Evolutionary conservation across 2,797 vertebrate species (phyloP).

Genomic region (Tenualosa thibaudeaui): DNA sequence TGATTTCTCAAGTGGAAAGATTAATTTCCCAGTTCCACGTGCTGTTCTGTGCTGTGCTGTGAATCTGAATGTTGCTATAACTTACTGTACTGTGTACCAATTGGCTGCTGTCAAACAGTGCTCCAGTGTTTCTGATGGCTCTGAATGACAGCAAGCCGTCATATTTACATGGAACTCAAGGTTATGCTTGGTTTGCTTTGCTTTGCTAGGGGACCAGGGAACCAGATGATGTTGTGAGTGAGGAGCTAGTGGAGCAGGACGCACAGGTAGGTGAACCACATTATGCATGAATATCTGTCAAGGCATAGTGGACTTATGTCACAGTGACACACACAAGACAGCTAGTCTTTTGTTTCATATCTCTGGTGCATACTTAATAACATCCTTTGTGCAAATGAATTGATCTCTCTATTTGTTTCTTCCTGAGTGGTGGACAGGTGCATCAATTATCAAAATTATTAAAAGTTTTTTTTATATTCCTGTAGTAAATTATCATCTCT

Average conservation of each 20-base stretch:
- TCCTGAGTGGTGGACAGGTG: too few species aligned
- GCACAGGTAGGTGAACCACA: conserved; percentile 74
- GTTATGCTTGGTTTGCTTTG: neutral
- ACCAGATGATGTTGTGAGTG: conserved; percentile 86
- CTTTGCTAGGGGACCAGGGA: conserved; percentile 86
- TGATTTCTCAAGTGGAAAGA: neutral
- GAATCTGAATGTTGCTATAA: neutral
- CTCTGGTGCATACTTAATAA: neutral
- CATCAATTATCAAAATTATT: too few species aligned
- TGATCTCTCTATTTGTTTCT: too few species aligned
- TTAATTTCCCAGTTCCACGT: neutral
- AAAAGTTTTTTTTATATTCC: too few species aligned
- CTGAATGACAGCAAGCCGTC: neutral
- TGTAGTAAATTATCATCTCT: too few species aligned
- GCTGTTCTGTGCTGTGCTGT: neutral
- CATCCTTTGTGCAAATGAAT: too few species aligned
- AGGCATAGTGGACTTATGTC: neutral
- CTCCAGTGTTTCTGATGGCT: neutral
- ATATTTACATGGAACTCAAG: neutral
- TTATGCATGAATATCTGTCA: neutral
- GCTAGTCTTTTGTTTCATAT: neutral
- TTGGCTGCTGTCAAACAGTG: neutral
- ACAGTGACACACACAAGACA: neutral
- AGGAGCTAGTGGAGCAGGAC: conserved; percentile 88
- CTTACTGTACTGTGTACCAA: neutral